Evolutionary conservation across 2,888 invertebrate genomes (phyloP).

Genomic region (Amphimallon solstitiale): DNA sequence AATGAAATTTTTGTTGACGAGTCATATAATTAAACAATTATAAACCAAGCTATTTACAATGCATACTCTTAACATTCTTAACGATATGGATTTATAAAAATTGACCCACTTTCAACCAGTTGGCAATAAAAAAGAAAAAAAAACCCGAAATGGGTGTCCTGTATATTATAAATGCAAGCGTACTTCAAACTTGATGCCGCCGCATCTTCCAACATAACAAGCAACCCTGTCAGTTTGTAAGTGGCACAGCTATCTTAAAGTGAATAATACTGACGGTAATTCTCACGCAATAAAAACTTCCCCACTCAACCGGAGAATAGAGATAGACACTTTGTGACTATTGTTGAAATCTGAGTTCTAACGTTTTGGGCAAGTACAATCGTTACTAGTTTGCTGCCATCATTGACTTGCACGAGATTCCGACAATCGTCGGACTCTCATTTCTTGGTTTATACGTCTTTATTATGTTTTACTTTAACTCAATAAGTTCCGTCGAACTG

Average conservation of each 20-base stretch:
- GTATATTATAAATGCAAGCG: neutral
- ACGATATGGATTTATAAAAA: no score
- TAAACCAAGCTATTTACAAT: no score
- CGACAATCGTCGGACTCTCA: neutral
- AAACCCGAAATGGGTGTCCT: no score
- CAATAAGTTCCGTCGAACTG: slow-evolving; percentile 8
- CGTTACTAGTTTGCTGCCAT: neutral
- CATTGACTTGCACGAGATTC: neutral
- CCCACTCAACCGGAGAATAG: neutral
- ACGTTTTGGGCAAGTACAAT: neutral
- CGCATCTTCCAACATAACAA: neutral
- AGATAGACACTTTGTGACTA: neutral
- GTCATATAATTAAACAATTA: no score
- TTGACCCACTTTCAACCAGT: no score
- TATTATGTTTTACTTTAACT: slow-evolving; percentile 23
- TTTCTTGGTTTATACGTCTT: slow-evolving; percentile 2
- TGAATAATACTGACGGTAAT: neutral
- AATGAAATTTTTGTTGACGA: no score
- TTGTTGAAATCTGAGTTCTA: slow-evolving; percentile 10
- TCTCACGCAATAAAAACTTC: slow-evolving; percentile 9
- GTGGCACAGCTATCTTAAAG: neutral
- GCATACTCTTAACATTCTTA: no score
- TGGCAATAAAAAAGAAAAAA: no score
- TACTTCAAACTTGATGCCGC: neutral
- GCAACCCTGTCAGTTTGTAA: neutral